phyloP scores from a whole-genome alignment of 2,888 invertebrate genomes.

The Cheilosia grossa region DNA sequence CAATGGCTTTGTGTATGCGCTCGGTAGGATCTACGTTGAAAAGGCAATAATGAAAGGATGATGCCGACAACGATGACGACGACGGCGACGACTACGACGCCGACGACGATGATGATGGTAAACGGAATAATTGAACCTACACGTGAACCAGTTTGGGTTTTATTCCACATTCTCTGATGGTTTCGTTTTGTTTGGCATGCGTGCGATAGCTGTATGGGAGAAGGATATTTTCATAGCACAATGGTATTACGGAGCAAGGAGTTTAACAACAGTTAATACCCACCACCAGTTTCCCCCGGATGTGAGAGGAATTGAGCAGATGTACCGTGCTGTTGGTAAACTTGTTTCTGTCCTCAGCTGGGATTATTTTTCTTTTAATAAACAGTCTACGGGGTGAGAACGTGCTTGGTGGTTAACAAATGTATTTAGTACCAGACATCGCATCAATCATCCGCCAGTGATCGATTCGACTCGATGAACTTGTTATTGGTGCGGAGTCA shows the following conservation, averaged over 20 bases:
- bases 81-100: conserved; percentile 3
- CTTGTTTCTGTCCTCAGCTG: conserved; percentile 17
- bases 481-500: background rate
- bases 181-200: conserved; percentile 24
- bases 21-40: conserved; percentile 49
- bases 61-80: conserved; percentile 22
- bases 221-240: conserved; percentile 65
- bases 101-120: conserved; percentile 20
- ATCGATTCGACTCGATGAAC: conserved; percentile 32
- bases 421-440: conserved; percentile 41
- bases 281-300: conserved; percentile 36
- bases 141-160: conserved; percentile 59
- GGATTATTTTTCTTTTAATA: conserved; percentile 9
- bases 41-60: conserved; percentile 63
- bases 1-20: conserved; percentile 28
- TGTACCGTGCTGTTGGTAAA: conserved; percentile 42
- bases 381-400: conserved; percentile 9
- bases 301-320: conserved; percentile 64
- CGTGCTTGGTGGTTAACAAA: conserved; percentile 41
- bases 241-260: conserved; percentile 18
- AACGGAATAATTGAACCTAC: conserved; percentile 63
- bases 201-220: conserved; percentile 27
- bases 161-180: conserved; percentile 6
- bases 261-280: conserved; percentile 53
- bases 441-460: conserved; percentile 20